Evolutionary conservation across 2,113 vertebrate genomes (phyloP), one percentile per base, ranked within the genome.

Genomic region (Lepisosteus osseus): DNA sequence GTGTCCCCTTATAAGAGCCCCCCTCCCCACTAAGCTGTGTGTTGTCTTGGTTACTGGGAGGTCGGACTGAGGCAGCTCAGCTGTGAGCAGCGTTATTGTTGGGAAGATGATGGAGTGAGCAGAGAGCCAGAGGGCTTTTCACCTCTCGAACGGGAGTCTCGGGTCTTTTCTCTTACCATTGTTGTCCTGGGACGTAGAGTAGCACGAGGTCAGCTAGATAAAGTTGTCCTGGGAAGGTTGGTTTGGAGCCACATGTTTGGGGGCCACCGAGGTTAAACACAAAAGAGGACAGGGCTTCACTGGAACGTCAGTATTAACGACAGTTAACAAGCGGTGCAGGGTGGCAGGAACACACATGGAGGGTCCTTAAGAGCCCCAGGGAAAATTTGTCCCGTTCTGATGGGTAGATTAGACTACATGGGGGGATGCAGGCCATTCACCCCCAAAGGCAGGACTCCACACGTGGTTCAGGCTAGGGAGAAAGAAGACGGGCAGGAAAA

Each of bases 1-100:
- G 29, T 29, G 29, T 29, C 29, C 29, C 29, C 29, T 29, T 29
- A 29, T 29, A 29, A 2, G 29, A 29, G 29, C 29, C 29, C 29
- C 29, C 29, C 29, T 29, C 29, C 29, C 29, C 29, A 29, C 29
- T 29, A 29, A 29, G 29, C 29, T 29, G 29, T 29, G 29, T 29
- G 66, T 54, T n/a, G 66, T 54, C 51, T 6, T 29, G 66, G 66
- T 40, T 15, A 68, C 51, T 4, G 64, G 40, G 64, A 65, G 62
- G 14, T 12, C 4, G 44, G 7, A 5, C 11, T 14, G 64, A 66
- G 44, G 47, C 44, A 51, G 45, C 65, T 66, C 66, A 11, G 9
- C 0, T 51, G 15, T 3, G 4, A 14, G 56, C n/a, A 3, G 12
- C 13, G 12, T 51, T 51, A 51, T 5, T 6, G 47, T 51, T 12